Percentiles rank a stretch among this genome's conserved stretches.
Evolutionary conservation across 2,113 vertebrate genomes (phyloP).

Genomic region (Hassar affinis): DNA sequence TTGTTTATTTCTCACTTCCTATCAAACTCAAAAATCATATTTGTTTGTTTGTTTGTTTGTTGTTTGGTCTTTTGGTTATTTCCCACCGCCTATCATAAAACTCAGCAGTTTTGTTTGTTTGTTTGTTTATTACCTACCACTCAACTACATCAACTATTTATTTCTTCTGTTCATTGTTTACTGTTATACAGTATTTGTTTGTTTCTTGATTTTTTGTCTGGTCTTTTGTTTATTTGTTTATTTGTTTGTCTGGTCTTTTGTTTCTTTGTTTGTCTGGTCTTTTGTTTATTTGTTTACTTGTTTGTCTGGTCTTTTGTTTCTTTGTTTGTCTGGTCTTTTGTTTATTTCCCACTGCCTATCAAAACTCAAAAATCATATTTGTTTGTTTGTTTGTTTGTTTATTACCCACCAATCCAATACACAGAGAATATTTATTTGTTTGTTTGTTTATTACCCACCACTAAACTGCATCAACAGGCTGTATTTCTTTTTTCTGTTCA

Average conservation of each 20-base stretch:
- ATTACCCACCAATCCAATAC: too few relatives aligned
- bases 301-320: too few relatives aligned
- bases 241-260: too few relatives aligned
- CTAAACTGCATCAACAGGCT: not conserved
- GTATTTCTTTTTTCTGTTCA: not conserved
- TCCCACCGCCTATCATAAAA: too few relatives aligned
- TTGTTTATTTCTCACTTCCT: too few relatives aligned
- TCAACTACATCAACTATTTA: not conserved
- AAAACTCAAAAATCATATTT: not conserved
- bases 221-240: not conserved
- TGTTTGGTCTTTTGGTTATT: too few relatives aligned
- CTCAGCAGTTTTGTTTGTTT: too few relatives aligned
- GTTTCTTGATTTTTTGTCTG: not conserved
- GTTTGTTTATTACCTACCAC: not conserved
- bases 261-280: too few relatives aligned
- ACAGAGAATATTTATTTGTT: not conserved
- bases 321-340: not conserved
- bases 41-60: not conserved
- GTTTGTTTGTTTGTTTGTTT: too few relatives aligned
- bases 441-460: not conserved
- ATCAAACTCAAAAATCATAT: too few relatives aligned
- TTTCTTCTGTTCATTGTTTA: too few relatives aligned
- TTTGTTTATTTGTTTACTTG: not conserved
- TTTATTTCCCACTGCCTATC: not conserved
- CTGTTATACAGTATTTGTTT: not conserved